Conservation (phyloP, 2,797 vertebrate species). For the Eospalax fontanierii region DNA sequence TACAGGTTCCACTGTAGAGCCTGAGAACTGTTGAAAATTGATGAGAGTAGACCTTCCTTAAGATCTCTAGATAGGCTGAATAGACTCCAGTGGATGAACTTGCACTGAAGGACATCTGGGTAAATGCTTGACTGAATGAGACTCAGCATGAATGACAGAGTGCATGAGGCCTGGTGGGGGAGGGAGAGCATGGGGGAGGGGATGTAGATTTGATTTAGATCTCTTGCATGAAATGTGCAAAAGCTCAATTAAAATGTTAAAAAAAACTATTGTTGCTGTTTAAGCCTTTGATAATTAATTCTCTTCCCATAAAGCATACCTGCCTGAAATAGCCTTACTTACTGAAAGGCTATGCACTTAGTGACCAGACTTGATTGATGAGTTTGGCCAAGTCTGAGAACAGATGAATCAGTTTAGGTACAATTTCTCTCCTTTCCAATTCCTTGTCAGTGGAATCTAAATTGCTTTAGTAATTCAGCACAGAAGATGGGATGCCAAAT, state of each 20-base stretch:
- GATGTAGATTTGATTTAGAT: too few species aligned
- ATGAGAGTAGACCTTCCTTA: too few species aligned
- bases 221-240: too few species aligned
- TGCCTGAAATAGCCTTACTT: conserved; percentile 27
- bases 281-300: not conserved
- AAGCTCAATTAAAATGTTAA: too few species aligned
- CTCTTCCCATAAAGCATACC: not conserved
- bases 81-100: too few species aligned
- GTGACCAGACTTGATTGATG: conserved; percentile 20
- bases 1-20: not conserved
- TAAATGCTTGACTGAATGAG: too few species aligned
- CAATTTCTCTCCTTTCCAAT: conserved; percentile 42
- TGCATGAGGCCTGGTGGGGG: too few species aligned
- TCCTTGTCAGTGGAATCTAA: conserved; percentile 63
- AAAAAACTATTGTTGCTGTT: not conserved
- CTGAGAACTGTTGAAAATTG: too few species aligned
- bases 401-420: conserved; percentile 24
- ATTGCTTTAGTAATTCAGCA: conserved; percentile 67
- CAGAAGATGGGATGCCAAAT: conserved; percentile 37
- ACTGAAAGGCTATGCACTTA: not conserved
- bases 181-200: too few species aligned
- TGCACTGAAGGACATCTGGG: too few species aligned
- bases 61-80: too few species aligned
- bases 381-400: conserved; percentile 56
- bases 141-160: too few species aligned